Evolutionary conservation across 2,888 invertebrate species (phyloP), one percentile per base, ranked within the genome.

Genomic region (Chrysolina americana): DNA sequence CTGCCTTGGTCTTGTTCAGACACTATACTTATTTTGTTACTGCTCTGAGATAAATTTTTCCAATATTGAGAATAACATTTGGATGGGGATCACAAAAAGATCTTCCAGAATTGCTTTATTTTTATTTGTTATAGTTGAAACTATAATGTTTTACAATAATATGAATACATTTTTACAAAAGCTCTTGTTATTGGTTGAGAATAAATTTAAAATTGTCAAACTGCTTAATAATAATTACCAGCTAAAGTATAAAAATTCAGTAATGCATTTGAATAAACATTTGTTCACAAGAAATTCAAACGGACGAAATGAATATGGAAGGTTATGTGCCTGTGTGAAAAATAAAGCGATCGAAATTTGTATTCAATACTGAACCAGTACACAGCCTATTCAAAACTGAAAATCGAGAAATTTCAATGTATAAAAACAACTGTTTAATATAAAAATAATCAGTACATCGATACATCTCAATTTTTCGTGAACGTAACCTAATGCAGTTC

Each of bases 181-280:
- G 53, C 53, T 53, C 53, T 53, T 21, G 53, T 53, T 53, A 53
- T 53, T 53, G 19, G 53, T 53, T 53, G 53, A 53, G 11, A 53
- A 21, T 5, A 21, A 53, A 21, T 53, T 53, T 13, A 53, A 23
- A 53, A 13, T 53, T 9, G 53, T 53, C 21, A 19, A 53, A 53
- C 44, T 44, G 13, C 15, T 44, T 44, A 53, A 53, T 19, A 53
- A 53, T 21, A 11, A 21, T 53, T 21, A 53, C 13, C 36, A 36
- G 53, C 53, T 53, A 53, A 53, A 53, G 21, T 53, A 53, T 53
- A 19, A 53, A 53, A 53, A 53, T 53, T 53, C 53, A 21, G 53
- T 21, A 53, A 53, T 21, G 19, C 50, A 50, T 50, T 21, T 53
- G 53, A 21, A 53, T 53, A 21, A 13, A 53, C 4, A 53, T 53